Conservation (phyloP, 2,797 vertebrate species). For the Lophura swinhoii region DNA sequence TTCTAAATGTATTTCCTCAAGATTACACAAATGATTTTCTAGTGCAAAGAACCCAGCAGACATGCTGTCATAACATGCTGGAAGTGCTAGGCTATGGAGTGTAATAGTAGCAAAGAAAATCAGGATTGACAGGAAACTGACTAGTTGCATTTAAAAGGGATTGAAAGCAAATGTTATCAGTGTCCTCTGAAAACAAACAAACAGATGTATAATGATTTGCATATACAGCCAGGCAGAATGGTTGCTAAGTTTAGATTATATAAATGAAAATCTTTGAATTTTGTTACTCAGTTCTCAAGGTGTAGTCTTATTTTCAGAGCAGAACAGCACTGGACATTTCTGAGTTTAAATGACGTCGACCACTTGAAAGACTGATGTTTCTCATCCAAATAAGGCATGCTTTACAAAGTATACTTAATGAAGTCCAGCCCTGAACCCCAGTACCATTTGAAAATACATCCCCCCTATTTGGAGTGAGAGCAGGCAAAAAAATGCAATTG, state of each 20-base stretch:
- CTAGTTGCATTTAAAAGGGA: not conserved
- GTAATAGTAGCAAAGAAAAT: conserved; percentile 42
- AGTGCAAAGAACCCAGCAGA: conserved; percentile 31
- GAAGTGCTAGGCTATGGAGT: not conserved
- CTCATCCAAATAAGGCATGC: not conserved
- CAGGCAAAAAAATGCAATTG: not conserved
- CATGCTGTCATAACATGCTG: conserved; percentile 4
- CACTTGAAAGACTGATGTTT: not conserved
- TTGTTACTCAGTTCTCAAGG: not conserved
- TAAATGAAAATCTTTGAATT: not conserved
- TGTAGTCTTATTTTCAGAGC: not conserved
- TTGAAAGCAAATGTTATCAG: not conserved
- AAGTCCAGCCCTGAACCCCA: not conserved
- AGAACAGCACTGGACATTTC: not conserved
- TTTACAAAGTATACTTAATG: not conserved
- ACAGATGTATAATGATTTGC: fast-evolving
- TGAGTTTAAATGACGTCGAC: not conserved
- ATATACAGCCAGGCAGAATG: not conserved
- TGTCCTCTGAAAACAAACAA: conserved; percentile 22
- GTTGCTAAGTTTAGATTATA: not conserved
- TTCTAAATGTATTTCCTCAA: conserved; percentile 52
- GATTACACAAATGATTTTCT: conserved; percentile 58
- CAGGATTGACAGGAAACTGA: not conserved
- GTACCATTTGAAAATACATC: not conserved
- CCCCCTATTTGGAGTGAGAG: fast-evolving